Evolutionary conservation across 1,140 invertebrate species (phyloP).

Genomic region (Saxidomus purpurata): DNA sequence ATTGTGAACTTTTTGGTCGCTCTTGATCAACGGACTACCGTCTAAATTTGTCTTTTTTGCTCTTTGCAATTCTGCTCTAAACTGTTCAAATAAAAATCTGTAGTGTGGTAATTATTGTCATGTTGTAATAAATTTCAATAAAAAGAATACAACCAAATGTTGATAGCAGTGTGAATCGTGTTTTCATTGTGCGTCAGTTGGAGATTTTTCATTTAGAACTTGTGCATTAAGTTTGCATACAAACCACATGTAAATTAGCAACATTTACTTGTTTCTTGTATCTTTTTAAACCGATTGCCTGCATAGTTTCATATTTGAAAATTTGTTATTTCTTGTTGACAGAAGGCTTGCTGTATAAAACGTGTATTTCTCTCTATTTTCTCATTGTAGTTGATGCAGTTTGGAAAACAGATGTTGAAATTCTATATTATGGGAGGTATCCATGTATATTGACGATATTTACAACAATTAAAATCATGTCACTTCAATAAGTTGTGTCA

Average conservation of each 20-base stretch:
- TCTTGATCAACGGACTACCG: too few species aligned
- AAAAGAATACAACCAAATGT: too few species aligned
- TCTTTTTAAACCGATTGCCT: neutral
- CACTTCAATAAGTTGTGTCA: slow-evolving; percentile 28
- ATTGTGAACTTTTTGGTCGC: too few species aligned
- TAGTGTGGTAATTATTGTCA: too few species aligned
- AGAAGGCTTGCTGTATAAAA: slow-evolving; percentile 14
- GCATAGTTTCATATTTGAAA: neutral
- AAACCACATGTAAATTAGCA: neutral
- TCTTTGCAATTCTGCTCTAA: too few species aligned
- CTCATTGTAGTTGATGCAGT: neutral
- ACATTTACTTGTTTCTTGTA: neutral
- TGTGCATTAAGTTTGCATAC: neutral
- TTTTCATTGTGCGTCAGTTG: too few species aligned
- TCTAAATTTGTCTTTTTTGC: too few species aligned
- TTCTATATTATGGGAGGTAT: slow-evolving; percentile 16
- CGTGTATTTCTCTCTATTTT: slow-evolving; percentile 35
- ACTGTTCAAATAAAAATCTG: too few species aligned
- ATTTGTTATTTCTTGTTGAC: slow-evolving; percentile 25
- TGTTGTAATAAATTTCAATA: too few species aligned
- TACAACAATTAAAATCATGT: slow-evolving; percentile 57
- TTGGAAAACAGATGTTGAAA: slow-evolving; percentile 18
- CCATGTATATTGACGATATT: slow-evolving; percentile 50
- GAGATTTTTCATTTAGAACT: neutral
- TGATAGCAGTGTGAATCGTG: too few species aligned